Conservation (phyloP, 2,888 invertebrate species). For the Gari tellinella region DNA sequence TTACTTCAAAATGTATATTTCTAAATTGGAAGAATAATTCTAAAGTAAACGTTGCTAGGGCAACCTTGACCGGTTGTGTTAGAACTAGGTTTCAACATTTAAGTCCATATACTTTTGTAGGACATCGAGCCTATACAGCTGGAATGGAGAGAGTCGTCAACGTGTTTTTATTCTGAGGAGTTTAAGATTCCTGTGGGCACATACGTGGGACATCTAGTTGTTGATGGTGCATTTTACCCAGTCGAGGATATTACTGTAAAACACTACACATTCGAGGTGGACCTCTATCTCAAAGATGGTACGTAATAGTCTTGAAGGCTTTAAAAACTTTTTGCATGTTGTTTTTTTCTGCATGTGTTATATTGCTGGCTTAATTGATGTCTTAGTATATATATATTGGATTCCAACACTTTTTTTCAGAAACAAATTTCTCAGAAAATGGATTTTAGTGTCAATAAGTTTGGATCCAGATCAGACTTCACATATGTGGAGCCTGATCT, state of each 20-base stretch:
- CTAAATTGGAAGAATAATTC: too few relatives aligned
- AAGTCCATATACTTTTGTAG: too few relatives aligned
- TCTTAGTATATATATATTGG: too few relatives aligned
- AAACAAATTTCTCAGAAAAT: too few relatives aligned
- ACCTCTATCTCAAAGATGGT: constrained; percentile 74
- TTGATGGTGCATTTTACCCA: constrained; percentile 72
- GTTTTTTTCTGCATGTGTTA: too few relatives aligned
- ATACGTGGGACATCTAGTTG: constrained; percentile 69
- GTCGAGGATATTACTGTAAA: constrained; percentile 73
- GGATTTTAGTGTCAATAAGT: not conserved
- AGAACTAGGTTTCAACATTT: too few relatives aligned
- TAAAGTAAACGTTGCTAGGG: too few relatives aligned
- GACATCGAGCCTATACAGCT: constrained; percentile 69
- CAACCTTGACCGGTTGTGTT: too few relatives aligned
- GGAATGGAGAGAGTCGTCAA: constrained; percentile 64
- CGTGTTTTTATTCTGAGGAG: constrained; percentile 72
- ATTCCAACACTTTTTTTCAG: too few relatives aligned
- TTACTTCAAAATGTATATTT: too few relatives aligned
- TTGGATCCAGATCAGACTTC: not conserved
- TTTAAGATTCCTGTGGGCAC: constrained; percentile 68
- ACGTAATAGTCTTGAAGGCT: constrained; percentile 40
- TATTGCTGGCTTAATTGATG: too few relatives aligned
- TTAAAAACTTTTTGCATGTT: too few relatives aligned
- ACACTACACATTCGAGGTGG: constrained; percentile 78
- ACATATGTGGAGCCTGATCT: not conserved